phyloP scores from a whole-genome alignment of 2,113 vertebrate genomes.

The Pogonocichla stellata region DNA sequence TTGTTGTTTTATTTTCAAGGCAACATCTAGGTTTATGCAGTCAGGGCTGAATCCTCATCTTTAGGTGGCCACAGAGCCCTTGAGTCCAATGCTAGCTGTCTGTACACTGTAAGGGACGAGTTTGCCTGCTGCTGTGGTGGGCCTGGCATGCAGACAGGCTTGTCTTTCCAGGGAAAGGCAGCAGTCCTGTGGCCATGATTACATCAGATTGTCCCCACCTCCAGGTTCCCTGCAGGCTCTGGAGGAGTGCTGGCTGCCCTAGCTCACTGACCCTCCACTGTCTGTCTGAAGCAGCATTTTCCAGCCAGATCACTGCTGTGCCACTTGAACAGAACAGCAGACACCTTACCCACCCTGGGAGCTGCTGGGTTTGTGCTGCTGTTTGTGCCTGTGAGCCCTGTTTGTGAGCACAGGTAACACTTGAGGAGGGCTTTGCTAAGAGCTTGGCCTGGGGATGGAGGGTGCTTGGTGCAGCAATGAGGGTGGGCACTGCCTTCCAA shows the following conservation, averaged over 20 bases:
- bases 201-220: not conserved
- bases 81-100: rapidly evolving
- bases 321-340: not conserved
- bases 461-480: not conserved
- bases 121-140: not conserved
- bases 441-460: not conserved
- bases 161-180: not conserved
- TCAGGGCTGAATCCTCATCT: not conserved
- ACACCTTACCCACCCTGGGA: not conserved
- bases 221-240: not conserved
- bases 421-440: not conserved
- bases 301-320: not conserved
- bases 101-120: not conserved
- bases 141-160: not conserved
- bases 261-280: not conserved
- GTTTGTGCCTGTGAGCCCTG: not conserved
- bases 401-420: not conserved
- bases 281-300: not conserved
- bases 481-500: not conserved
- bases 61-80: not conserved
- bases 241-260: not conserved
- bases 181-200: not conserved
- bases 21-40: not conserved
- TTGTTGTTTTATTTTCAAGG: not conserved
- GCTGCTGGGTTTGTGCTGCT: not conserved